Evolutionary conservation across 2,888 invertebrate species (phyloP).

Genomic region (Sympetrum striolatum): DNA sequence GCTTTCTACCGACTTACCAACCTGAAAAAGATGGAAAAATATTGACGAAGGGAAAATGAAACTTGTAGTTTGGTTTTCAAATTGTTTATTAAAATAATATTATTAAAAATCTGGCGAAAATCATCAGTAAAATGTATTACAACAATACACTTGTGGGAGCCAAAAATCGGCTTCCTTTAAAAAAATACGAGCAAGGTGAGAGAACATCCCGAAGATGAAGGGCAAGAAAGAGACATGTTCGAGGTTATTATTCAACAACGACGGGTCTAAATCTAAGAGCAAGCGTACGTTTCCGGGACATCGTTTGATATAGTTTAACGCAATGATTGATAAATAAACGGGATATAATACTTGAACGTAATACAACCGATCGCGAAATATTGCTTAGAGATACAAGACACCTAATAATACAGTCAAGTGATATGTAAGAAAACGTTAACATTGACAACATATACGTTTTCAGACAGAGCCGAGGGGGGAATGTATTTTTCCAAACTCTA

Average conservation of each 20-base stretch:
- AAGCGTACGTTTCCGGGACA: neutral
- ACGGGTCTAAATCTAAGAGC: neutral
- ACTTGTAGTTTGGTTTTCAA: neutral
- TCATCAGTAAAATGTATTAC: neutral
- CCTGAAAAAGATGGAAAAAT: neutral
- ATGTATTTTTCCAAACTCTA: neutral
- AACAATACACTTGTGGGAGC: neutral
- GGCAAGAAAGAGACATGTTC: neutral
- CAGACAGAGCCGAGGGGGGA: neutral
- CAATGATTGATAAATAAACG: neutral
- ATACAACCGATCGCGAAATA: neutral
- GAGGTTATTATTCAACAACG: neutral
- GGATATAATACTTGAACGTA: neutral
- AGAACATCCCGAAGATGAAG: neutral
- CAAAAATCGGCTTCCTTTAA: neutral
- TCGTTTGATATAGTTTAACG: neutral
- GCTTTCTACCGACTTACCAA: too few relatives aligned
- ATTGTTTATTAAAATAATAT: neutral
- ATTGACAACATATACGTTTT: constrained; percentile 14
- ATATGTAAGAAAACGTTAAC: constrained; percentile 22
- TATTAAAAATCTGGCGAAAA: neutral
- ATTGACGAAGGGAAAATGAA: neutral
- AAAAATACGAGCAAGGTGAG: neutral
- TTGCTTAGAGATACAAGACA: constrained; percentile 6
- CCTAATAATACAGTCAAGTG: neutral